Conservation (phyloP, 30 jellyfish, hydroid and myxozoan genomes). For the Catostylus mosaicus region DNA sequence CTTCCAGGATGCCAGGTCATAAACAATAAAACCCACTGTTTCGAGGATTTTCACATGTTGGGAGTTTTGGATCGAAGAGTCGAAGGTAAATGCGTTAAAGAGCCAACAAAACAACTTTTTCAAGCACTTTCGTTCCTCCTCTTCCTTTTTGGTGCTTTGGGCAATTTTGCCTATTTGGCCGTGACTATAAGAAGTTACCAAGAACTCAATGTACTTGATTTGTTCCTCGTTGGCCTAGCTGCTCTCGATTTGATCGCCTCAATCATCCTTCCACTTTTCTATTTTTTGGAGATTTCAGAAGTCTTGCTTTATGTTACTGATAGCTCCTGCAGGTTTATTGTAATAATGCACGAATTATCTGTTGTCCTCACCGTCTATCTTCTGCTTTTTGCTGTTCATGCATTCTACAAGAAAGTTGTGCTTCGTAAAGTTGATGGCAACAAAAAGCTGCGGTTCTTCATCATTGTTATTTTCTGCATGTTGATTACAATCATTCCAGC, state of each 20-base stretch:
- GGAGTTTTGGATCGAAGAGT: conserved; percentile 33
- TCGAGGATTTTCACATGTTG: neutral
- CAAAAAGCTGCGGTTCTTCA: conserved; percentile 18
- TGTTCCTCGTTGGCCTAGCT: conserved; percentile 50
- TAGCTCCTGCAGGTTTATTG: conserved; percentile 42
- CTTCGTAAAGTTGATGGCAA: conserved; percentile 3
- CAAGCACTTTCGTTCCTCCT: conserved; percentile 44
- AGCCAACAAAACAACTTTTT: neutral
- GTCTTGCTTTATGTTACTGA: neutral
- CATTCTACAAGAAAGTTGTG: conserved; percentile 45
- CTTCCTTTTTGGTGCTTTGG: conserved; percentile 38
- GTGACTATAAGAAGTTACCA: conserved; percentile 55
- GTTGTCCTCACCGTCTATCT: conserved; percentile 34
- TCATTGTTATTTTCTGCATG: neutral
- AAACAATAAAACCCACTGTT: neutral
- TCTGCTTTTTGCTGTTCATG: conserved; percentile 49
- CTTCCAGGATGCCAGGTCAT: neutral
- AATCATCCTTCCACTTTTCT: conserved; percentile 47
- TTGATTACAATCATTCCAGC: conserved; percentile 21
- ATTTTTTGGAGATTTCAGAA: conserved; percentile 35
- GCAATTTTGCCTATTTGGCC: conserved; percentile 29
- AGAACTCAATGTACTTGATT: conserved; percentile 43
- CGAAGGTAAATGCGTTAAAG: conserved; percentile 32
- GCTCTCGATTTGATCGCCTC: conserved; percentile 57
- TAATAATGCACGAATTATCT: conserved; percentile 36